A percentile compares a stretch with the other conserved stretches of the same genome.
Conservation (phyloP, 2,113 vertebrate species). For the Fulmarus glacialis region DNA sequence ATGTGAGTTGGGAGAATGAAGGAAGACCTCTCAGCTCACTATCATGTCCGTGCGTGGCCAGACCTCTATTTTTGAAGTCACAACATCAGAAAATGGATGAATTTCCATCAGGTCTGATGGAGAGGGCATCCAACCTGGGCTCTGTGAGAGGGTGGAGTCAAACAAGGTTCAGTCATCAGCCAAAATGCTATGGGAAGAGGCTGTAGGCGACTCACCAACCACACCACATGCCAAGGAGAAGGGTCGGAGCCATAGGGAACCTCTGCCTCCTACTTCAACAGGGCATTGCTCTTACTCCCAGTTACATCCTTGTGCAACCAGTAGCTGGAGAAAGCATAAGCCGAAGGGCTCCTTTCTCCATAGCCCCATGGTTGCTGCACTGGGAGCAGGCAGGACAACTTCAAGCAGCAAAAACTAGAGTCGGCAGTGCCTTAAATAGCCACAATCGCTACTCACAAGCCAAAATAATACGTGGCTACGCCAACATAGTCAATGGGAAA, state of each 20-base stretch:
- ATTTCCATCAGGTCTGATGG: neutral
- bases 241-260: fast-evolving
- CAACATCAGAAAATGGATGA: neutral
- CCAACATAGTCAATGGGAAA: fast-evolving
- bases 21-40: neutral
- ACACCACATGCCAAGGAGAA: neutral
- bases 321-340: neutral
- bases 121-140: neutral
- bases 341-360: neutral
- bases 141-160: neutral
- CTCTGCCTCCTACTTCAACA: neutral
- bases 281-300: neutral
- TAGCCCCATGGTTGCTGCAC: too few relatives aligned
- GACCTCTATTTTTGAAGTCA: neutral
- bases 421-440: neutral
- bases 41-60: neutral
- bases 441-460: too few relatives aligned
- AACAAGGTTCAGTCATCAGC: neutral
- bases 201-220: neutral
- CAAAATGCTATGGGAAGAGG: neutral
- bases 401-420: neutral
- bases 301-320: neutral
- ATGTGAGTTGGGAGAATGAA: neutral
- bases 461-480: fast-evolving
- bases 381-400: neutral